Base-by-base conservation (phyloP, 2,888 invertebrate genomes). In the Pemphredon lugubris region DNA sequence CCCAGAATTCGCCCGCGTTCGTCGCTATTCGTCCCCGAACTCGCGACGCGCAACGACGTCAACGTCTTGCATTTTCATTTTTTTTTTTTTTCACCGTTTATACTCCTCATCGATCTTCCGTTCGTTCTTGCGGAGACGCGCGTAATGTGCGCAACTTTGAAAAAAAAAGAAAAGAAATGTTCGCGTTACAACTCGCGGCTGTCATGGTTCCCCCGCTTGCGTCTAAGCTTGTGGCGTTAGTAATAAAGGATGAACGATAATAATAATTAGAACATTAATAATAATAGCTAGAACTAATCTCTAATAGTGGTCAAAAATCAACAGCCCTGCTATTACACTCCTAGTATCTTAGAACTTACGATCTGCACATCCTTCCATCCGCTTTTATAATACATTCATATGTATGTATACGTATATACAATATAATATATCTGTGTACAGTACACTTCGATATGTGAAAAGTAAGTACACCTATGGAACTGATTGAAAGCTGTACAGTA, bases 201-300 rank as follows among this genome's bases (percentile, higher is more conserved):
- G 83, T 85, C 86, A 86, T 86, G 87, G 85, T 84, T 85, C 79
- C 81, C 81, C 82, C 78, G 78, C 80, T 82, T 81, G 73, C 67
- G 53, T 61, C 75, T 50, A 71, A 71, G 48, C 59, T 67, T 47
- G 66, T 59, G 48, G 45, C 71, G 58, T 73, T 82, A 73, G 30
- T 75, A 64, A 34, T 73, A 54, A 59, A 32, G 44, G 16, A 50
- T 34, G 13, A 39, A 51, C 23, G 21, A 51, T 40, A 37, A 26
- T 58, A 65, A 26, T 47, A 23, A 30, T 66, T 30, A 40, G 16
- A 39, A 13, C 61, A 47, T 53, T 60, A 57, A 72, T 42, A 40
- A 30, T 67, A 72, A 77, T 75, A 55, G 44, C 57, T 78, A 63
- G 65, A 61, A 78, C 75, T 84, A 84, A 79, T 68, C 47, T 54